These are phyloP conservation scores for Drosophila villosipedis DNA, from an alignment of 2,888 invertebrate genomes.

Conservation along the genomic window DNA sequence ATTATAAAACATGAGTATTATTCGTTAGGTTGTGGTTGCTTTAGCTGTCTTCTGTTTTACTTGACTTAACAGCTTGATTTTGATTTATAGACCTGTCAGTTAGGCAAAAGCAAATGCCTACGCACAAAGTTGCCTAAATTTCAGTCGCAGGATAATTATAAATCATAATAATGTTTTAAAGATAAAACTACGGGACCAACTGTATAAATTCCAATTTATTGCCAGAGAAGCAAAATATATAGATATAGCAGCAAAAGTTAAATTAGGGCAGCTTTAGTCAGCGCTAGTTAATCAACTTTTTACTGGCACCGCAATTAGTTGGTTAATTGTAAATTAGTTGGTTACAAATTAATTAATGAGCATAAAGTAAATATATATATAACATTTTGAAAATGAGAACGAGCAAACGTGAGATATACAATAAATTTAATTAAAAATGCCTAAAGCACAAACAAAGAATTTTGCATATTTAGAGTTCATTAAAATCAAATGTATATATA, in stretches of 20 bases:
- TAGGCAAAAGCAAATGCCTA: constrained; percentile 23
- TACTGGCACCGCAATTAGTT: neutral
- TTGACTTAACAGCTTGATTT: constrained; percentile 69
- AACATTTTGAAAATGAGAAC: neutral
- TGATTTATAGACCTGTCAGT: constrained; percentile 73
- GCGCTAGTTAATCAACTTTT: neutral
- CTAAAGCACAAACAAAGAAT: neutral
- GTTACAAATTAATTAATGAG: neutral
- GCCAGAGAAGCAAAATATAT: neutral
- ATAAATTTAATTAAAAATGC: neutral
- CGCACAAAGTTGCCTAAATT: constrained; percentile 18
- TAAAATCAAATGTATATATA: neutral
- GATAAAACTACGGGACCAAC: neutral
- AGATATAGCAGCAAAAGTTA: neutral
- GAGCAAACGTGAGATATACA: neutral
- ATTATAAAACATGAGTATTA: constrained; percentile 69
- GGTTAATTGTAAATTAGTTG: neutral
- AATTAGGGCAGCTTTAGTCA: neutral
- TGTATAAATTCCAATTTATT: neutral
- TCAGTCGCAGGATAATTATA: constrained; percentile 9
- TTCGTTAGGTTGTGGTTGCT: constrained; percentile 4
- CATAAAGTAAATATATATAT: neutral
- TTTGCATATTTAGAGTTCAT: neutral
- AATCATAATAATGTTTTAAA: neutral
- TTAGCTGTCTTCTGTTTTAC: constrained; percentile 47